These are phyloP conservation scores for Cydia amplana DNA, from an alignment of 1,140 invertebrate genomes.

Conservation along the genomic window DNA sequence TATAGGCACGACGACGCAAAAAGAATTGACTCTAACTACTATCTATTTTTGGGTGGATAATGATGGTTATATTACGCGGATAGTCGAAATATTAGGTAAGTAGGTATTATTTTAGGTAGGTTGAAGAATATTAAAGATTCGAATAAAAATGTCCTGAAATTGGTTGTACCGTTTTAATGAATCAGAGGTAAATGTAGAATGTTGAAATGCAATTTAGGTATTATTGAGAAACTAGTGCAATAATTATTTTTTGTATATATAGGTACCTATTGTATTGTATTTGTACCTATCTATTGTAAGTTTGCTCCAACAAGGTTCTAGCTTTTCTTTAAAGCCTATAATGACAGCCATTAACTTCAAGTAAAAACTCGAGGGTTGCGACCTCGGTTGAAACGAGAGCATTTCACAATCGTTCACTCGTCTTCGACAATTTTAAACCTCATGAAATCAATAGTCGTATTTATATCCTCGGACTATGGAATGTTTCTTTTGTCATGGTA, in stretches of 20 bases:
- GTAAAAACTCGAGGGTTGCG: constrained; percentile 11
- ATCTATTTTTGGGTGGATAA: neutral
- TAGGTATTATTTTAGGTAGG: too few relatives aligned
- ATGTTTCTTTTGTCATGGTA: neutral
- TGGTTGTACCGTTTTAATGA: too few relatives aligned
- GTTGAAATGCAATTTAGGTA: too few relatives aligned
- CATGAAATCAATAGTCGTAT: constrained; percentile 1
- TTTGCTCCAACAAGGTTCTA: too few relatives aligned
- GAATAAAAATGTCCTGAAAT: too few relatives aligned
- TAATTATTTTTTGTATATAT: too few relatives aligned
- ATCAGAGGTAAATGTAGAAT: too few relatives aligned
- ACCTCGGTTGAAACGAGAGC: neutral
- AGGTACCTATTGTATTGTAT: too few relatives aligned
- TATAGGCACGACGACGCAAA: neutral
- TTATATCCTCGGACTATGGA: neutral
- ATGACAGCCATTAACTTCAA: neutral
- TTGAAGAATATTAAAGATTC: too few relatives aligned
- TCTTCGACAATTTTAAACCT: neutral
- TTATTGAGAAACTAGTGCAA: too few relatives aligned
- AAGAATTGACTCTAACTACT: neutral
- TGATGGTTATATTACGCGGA: neutral
- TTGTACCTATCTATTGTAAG: too few relatives aligned
- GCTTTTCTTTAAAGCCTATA: neutral
- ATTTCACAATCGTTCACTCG: neutral
- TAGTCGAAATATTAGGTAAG: too few relatives aligned